Base-by-base conservation (phyloP, 2,113 vertebrate genomes). In the Halichoeres trimaculatus region DNA sequence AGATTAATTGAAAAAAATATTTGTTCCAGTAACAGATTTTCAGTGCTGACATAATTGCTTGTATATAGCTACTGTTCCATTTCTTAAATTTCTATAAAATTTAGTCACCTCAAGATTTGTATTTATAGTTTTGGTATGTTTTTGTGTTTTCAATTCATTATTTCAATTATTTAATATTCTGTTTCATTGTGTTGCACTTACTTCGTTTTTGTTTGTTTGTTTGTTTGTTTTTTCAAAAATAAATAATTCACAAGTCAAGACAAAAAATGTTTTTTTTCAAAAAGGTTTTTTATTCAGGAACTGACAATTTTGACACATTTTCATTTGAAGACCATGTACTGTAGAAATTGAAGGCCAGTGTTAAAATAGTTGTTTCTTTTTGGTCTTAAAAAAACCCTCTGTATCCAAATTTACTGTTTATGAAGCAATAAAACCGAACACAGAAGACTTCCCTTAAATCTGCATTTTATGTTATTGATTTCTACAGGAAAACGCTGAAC, bases 251-350 rank as follows among this genome's bases (percentile, higher is more conserved):
- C 36, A 10, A 12, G 58, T 63, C 2, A 71, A 30, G 2, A 73
- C 10, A 41, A 30, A 60, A 30, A 10, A 8, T 30, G 13, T 57
- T 6, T 4, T n/a, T 72, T 52, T 65, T 85, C 20, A 83, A 84
- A 85, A 80, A 14, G 30, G 43, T 68, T 2, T 72, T 92, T 92
- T 88, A 90, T 85, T 90, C 58, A 88, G 67, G 55, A 80, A 54
- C 53, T 75, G 41, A 53, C 65, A 79, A 68, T 30, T 70, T 68
- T 74, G 47, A 88, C 75, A 80, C 7, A 13, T 71, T 75, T 61
- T 45, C 36, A 68, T 70, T 74, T 64, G 24, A 11, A 58, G 7
- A 72, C 36, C 60, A 80, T 67, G 76, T 51, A 71, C 45, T 56
- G 76, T 87, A 89, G 38, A 91, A 91, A 90, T 50, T 38, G 59